Evolutionary conservation across 1,140 invertebrate species (phyloP).

Genomic region (Parapsyche elsis): DNA sequence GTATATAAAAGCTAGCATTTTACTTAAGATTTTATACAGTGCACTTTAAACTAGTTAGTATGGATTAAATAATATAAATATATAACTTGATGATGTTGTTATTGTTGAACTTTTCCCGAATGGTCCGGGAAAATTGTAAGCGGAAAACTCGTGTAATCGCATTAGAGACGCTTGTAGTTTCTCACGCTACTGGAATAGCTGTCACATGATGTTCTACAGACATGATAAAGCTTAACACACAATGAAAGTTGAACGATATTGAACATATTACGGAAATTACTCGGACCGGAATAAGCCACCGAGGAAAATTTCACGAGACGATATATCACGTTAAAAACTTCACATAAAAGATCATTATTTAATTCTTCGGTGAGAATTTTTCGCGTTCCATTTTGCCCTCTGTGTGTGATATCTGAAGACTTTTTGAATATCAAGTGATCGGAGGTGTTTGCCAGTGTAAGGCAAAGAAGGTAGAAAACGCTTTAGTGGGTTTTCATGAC

Average conservation of each 20-base stretch:
- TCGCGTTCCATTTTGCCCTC: too few relatives aligned
- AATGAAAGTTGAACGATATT: constrained; percentile 11
- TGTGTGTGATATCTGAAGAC: too few relatives aligned
- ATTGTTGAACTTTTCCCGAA: neutral
- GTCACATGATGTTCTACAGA: constrained; percentile 1
- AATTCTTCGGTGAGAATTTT: too few relatives aligned
- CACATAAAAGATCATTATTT: too few relatives aligned
- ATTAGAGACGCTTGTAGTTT: neutral
- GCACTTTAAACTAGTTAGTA: too few relatives aligned
- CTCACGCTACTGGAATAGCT: neutral
- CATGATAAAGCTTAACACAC: neutral
- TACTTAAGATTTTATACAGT: too few relatives aligned
- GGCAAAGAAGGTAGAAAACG: neutral
- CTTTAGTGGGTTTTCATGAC: too few relatives aligned
- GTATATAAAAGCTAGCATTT: too few relatives aligned
- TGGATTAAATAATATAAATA: too few relatives aligned
- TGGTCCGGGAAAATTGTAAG: neutral
- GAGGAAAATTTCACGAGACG: too few relatives aligned
- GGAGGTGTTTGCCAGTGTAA: neutral
- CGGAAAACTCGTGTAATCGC: neutral
- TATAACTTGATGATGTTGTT: neutral
- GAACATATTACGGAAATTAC: neutral
- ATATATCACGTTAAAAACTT: too few relatives aligned
- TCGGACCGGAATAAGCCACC: neutral
- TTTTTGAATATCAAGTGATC: neutral